Evolutionary conservation across 2,113 vertebrate species (phyloP), one percentile per base, ranked within the genome.

Genomic region (Tringa solitaria): DNA sequence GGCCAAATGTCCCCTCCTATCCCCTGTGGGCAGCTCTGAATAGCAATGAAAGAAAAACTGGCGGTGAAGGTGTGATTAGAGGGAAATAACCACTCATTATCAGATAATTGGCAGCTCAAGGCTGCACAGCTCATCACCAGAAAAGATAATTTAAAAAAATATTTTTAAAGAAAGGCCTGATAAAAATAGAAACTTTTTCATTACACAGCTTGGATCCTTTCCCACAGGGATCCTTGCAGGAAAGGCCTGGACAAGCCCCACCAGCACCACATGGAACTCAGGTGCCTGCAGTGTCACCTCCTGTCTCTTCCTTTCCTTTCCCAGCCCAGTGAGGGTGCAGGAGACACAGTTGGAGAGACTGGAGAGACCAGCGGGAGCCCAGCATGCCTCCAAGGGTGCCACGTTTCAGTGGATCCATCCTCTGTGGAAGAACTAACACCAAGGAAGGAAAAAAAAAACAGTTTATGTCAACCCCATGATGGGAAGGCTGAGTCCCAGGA

Each of bases 101-200:
- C 61, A 50, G 28, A 63, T 57, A 76, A 89, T 0, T 43, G 76
- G 45, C 7, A 8, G 26, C 43, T 69, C 76, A 30, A 43, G 6
- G 26, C 84, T 74, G 70, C 65, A 27, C 16, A 60, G 75, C 78
- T 28, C 50, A 33, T 7, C 50, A 81, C 23, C 32, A 39, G 88
- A 39, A 43, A 77, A 39, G 88, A 37, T 39, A 77, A 84, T 46
- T 46, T 19, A 15, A 46, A 85, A 78, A 45, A 69, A 16, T 46
- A 5, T 46, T 46, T 54, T 33, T 22, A 33, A 77, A 78, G 78
- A 74, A 83, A 4, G 14, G 19, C 61, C 50, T 28, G 41, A 39
- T 48, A 92, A 87, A 96, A 95, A 92, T 46, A 94, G 96, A 63
- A 87, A 5, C 1, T 3, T 60, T n/a, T 33, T 86, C 65, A 81